Evolutionary conservation across 2,797 vertebrate species (phyloP), one percentile per base, ranked within the genome.

Genomic region (Hephaestus fuliginosus): DNA sequence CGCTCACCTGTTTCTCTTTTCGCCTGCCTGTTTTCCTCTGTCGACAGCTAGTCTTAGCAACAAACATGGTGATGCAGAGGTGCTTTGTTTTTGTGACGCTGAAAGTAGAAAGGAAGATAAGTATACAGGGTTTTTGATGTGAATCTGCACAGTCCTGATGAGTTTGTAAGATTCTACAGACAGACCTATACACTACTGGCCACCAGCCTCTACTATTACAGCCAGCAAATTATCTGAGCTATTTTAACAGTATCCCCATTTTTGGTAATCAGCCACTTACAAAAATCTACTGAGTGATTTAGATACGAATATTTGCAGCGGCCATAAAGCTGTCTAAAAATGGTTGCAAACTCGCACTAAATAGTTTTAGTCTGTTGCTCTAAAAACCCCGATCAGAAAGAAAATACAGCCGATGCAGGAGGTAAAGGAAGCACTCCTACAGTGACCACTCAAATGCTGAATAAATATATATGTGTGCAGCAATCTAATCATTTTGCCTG

Each of bases 401-500:
- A 12, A 60, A 53, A 20, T 46, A 14, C 15, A 46, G 33, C 30
- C 13, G 25, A 25, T 57, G 22, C 44, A 43, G 30, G 39, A 15
- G 15, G 5, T 61, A n/a, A 28, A 52, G 25, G 14, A 43, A 36
- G 7, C 14, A 15, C 7, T 1, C 33, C 13, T n/a, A 30, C 22
- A 57, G 68, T 6, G 12, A 39, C 44, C 20, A 36, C 14, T 65
- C 52, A 22, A n/a, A 7, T 63, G 58, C 65, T 28, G 67, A 30
- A 1, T 57, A 28, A 18, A 18, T 39, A 15, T 57, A 56, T 52
- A 7, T 1, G 0, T 55, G 11, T 74, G 20, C 22, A 57, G 17
- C 14, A 8, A 12, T 56, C 56, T 79, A 67, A 87, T 51, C 13
- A 0, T 25, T 33, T 41, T 61, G 3, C 5, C 20, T 71, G 55